phyloP scores from a whole-genome alignment of 2,888 invertebrate genomes.

The Acrobasis repandana region DNA sequence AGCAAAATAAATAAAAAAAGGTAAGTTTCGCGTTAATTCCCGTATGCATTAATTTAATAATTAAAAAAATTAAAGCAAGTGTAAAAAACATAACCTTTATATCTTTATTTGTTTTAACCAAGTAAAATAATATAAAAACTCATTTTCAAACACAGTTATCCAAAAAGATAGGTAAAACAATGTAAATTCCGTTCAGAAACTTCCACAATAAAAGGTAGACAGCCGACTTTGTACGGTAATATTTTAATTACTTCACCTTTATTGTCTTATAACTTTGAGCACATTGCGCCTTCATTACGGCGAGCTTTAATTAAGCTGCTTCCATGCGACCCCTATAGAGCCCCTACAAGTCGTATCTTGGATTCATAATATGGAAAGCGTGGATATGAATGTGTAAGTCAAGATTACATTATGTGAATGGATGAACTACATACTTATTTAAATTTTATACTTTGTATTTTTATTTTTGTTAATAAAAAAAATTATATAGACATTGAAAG shows the following conservation, averaged over 20 bases:
- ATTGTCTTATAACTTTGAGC: conserved; percentile 63
- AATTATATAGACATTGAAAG: no score
- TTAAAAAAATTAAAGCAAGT: no score
- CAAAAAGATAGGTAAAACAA: not conserved
- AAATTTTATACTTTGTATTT: not conserved
- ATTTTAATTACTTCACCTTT: conserved; percentile 68
- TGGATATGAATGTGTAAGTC: not conserved
- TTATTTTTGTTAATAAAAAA: not conserved
- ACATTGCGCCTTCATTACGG: conserved; percentile 59
- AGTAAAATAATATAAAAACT: no score
- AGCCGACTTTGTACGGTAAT: conserved; percentile 61
- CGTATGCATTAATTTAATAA: no score
- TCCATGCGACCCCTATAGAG: conserved; percentile 23
- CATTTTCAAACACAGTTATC: no score
- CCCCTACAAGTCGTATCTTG: not conserved
- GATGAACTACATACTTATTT: not conserved
- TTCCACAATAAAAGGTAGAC: conserved; percentile 35
- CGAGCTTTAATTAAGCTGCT: conserved; percentile 64
- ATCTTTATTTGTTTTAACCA: no score
- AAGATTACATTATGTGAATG: not conserved
- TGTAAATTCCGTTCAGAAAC: not conserved
- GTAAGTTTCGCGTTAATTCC: no score
- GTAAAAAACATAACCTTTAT: no score
- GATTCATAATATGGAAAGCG: not conserved
- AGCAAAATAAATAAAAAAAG: no score